phyloP scores from a whole-genome alignment of 2,797 vertebrate genomes.

The Synanceia verrucosa region DNA sequence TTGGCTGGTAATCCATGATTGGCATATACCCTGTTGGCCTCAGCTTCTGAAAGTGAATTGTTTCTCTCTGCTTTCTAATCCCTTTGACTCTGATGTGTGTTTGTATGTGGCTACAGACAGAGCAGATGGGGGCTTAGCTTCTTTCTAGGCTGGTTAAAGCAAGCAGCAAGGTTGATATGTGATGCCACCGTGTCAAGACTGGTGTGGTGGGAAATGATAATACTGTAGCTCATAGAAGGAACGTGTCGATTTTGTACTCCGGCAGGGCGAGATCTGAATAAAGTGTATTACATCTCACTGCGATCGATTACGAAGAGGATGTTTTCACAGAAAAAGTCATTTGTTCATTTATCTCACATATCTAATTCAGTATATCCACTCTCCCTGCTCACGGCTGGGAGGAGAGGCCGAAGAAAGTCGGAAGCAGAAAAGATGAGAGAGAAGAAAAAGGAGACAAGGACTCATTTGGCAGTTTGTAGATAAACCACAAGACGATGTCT shows the following conservation, averaged over 20 bases:
- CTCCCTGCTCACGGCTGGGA: background rate
- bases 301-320: conserved; percentile 42
- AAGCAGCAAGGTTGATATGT: conserved; percentile 13
- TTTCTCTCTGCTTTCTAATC: conserved; percentile 37
- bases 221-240: conserved; percentile 12
- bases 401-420: background rate
- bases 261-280: conserved; percentile 3
- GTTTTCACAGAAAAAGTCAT: conserved; percentile 24
- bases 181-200: conserved; percentile 17
- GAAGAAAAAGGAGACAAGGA: conserved; percentile 60
- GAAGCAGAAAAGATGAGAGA: conserved; percentile 45
- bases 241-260: conserved; percentile 7
- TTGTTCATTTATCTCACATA: conserved; percentile 47
- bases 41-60: conserved; percentile 13
- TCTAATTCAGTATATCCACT: conserved; percentile 35
- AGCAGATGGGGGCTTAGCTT: background rate
- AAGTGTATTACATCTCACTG: conserved; percentile 1
- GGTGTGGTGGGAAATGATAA: conserved; percentile 13
- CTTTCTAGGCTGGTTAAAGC: conserved; percentile 9
- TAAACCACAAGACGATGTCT: conserved; percentile 74
- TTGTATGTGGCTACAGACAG: conserved; percentile 15
- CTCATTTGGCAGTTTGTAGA: conserved; percentile 76
- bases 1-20: conserved; percentile 30
- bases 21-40: conserved; percentile 2
- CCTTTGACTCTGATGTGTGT: conserved; percentile 9